Base-by-base conservation (phyloP, 2,797 vertebrate species). In the Anguilla obscura region DNA sequence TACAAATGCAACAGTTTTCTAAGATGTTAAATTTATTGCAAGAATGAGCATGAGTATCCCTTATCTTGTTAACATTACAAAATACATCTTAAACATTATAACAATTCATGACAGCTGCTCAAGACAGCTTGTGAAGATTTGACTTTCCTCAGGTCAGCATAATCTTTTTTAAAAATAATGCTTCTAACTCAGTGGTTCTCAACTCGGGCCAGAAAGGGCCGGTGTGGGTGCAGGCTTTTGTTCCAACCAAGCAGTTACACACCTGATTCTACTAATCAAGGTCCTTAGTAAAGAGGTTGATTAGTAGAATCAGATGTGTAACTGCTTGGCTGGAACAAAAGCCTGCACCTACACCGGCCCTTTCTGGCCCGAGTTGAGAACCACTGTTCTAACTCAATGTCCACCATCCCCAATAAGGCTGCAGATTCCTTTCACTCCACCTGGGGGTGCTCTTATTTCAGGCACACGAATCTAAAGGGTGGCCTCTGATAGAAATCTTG, bases 61-160 rank as follows among this genome's bases (percentile, higher is more conserved):
- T 84, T 76, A 91, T 63, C 66, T 90, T 89, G 89, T 90, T 89
- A 87, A 91, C 82, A 91, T 93, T 94, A 95, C 89, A 95, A 95
- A 94, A 93, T 52, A 86, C 91, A 48, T 89, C 83, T 58, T 45
- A 56, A 60, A 85, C 50, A 74, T 33, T 85, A 54, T 88, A 85
- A 74, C 85, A 76, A 92, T 48, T 88, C 87, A 88, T 74, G 45
- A 87, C 30, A 86, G 88, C 5, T 85, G 63, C 16, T 8, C 21
- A n/a, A 52, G 14, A 56, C 27, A 10, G 48, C 50, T 56, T 69
- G 10, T 71, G 54, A 74, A 84, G 33, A 84, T 69, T 88, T 85
- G 33, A n/a, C 40, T 85, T 85, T 76, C 7, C 74, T 21, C 69
- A 9, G 24, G 63, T 56, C 50, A 58, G n/a, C 14, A n/a, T 30